phyloP scores from a whole-genome alignment of 1,140 invertebrate species.

The Megalopta genalis region DNA sequence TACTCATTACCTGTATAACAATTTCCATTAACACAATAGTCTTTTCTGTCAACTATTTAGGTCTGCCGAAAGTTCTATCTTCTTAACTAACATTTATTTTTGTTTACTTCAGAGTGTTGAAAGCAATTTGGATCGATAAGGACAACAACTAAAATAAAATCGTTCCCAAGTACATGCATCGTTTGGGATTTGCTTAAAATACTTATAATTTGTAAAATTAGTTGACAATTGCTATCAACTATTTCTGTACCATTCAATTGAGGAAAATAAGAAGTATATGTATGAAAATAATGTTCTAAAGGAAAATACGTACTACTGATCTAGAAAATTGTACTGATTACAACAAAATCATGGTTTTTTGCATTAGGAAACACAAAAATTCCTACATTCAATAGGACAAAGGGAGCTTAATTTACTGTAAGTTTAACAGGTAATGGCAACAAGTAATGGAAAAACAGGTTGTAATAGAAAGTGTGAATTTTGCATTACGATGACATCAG shows the following conservation, averaged over 20 bases:
- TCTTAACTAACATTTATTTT: neutral
- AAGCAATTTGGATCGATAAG: neutral
- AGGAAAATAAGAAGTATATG: neutral
- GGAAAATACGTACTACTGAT: neutral
- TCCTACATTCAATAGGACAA: neutral
- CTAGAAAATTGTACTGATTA: neutral
- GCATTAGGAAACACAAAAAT: neutral
- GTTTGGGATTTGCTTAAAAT: neutral
- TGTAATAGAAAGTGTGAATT: neutral
- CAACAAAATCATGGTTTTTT: neutral
- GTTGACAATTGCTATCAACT: too few relatives aligned
- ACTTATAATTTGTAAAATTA: neutral
- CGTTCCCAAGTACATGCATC: neutral
- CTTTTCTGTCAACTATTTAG: neutral
- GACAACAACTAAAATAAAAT: neutral
- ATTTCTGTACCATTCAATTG: too few relatives aligned
- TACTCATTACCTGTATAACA: slow-evolving; percentile 79
- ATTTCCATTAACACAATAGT: slow-evolving; percentile 1
- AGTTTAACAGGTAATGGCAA: neutral
- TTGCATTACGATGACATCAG: neutral
- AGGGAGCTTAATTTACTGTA: neutral
- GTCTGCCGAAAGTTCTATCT: slow-evolving; percentile 5
- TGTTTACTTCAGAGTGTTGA: neutral
- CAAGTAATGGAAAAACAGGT: neutral
- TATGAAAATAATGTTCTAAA: neutral